phyloP scores from a whole-genome alignment of 2,888 invertebrate genomes.

The Cephus runcator region DNA sequence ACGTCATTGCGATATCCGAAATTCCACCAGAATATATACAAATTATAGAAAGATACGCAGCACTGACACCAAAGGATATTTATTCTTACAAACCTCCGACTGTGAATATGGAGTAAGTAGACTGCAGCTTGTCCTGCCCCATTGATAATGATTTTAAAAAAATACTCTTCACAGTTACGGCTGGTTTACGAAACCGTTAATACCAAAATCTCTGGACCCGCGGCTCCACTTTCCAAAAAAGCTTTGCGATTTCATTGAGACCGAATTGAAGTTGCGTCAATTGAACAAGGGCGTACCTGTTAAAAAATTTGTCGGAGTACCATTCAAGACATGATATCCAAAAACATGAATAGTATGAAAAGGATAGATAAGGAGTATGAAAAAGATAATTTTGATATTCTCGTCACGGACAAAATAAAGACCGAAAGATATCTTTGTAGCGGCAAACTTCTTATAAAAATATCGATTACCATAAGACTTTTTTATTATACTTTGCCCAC shows the following conservation, averaged over 20 bases:
- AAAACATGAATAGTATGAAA: not conserved
- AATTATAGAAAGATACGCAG: slow-evolving; percentile 40
- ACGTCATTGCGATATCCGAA: slow-evolving; percentile 29
- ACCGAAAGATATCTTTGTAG: not conserved
- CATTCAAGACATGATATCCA: slow-evolving; percentile 36
- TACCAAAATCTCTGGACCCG: slow-evolving; percentile 42
- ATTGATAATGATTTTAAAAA: not conserved
- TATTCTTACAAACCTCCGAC: slow-evolving; percentile 50
- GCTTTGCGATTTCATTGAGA: slow-evolving; percentile 44
- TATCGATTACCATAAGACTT: not conserved
- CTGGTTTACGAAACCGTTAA: slow-evolving; percentile 47
- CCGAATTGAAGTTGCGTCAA: slow-evolving; percentile 42
- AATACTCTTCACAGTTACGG: slow-evolving; percentile 49
- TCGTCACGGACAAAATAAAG: not conserved
- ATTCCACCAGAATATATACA: slow-evolving; percentile 43
- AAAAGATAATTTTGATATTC: not conserved
- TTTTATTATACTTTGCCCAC: not conserved
- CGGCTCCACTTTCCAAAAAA: slow-evolving; percentile 46
- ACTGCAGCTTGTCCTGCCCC: not conserved
- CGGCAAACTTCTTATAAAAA: not conserved
- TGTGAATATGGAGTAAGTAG: slow-evolving; percentile 54
- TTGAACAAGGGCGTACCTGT: slow-evolving; percentile 34
- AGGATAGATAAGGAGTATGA: not conserved
- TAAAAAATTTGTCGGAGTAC: slow-evolving; percentile 44
- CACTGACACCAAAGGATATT: slow-evolving; percentile 41